phyloP scores from a whole-genome alignment of 2,888 invertebrate species.

The Drosophila sordidula region DNA sequence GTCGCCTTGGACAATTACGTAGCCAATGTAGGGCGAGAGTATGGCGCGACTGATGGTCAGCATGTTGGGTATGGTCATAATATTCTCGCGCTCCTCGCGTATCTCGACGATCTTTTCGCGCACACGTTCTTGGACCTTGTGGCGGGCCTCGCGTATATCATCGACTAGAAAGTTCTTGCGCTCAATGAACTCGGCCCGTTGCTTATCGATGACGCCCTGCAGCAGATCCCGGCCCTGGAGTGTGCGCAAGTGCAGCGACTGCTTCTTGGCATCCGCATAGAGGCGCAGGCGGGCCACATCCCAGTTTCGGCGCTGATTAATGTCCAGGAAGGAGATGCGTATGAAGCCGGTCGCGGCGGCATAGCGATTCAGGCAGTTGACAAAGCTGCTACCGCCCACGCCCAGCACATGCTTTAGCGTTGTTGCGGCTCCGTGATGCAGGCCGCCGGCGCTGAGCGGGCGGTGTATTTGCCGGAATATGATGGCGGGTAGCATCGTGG shows the following conservation, averaged over 20 bases:
- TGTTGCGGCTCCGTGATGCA: constrained; percentile 74
- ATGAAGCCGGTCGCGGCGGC: constrained; percentile 84
- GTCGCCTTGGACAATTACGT: constrained; percentile 93
- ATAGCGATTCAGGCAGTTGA: constrained; percentile 83
- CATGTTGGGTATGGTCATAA: constrained; percentile 96
- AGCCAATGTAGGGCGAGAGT: constrained; percentile 95
- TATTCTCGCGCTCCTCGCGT: constrained; percentile 89
- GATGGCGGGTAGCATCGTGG: constrained; percentile 82
- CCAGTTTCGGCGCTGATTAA: constrained; percentile 82
- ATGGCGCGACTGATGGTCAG: constrained; percentile 94
- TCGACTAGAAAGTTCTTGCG: constrained; percentile 88
- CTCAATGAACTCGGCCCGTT: constrained; percentile 87
- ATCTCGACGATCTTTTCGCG: constrained; percentile 90
- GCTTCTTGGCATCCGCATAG: constrained; percentile 83
- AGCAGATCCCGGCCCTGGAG: constrained; percentile 86
- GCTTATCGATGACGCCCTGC: constrained; percentile 87
- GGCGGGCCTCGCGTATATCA: constrained; percentile 90
- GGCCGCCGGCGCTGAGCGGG: constrained; percentile 66
- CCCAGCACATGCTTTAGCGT: constrained; percentile 77
- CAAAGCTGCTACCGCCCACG: constrained; percentile 70
- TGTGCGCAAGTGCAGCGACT: constrained; percentile 79
- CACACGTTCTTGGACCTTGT: constrained; percentile 90
- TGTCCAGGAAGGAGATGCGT: constrained; percentile 83
- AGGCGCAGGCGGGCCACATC: constrained; percentile 81
- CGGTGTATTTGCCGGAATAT: constrained; percentile 82